A percentile compares a stretch with the other conserved stretches of the same genome.
Evolutionary conservation across 2,888 invertebrate genomes (phyloP).

Genomic region (Drosophila neonasuta): DNA sequence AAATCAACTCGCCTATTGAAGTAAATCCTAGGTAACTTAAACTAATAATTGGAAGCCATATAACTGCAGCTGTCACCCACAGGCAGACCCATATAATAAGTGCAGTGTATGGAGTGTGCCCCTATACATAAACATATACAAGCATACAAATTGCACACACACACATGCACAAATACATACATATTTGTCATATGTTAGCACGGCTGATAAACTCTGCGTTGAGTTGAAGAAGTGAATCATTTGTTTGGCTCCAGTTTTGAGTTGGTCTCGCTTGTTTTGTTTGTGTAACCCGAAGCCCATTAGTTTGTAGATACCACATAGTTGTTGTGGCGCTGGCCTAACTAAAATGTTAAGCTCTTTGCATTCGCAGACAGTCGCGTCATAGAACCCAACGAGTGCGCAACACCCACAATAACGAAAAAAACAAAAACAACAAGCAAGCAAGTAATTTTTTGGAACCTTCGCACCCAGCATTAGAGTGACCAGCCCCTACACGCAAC

Average conservation of each 20-base stretch:
- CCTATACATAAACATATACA: constrained; percentile 19
- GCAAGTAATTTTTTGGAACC: constrained; percentile 1
- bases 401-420: constrained; percentile 37
- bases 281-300: constrained; percentile 53
- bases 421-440: constrained; percentile 9
- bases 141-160: constrained; percentile 7
- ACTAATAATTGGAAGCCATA: constrained; percentile 56
- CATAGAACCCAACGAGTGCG: constrained; percentile 32
- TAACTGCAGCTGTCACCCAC: constrained; percentile 35
- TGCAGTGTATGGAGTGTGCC: constrained; percentile 9
- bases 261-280: constrained; percentile 41
- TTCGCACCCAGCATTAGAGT: constrained; percentile 7
- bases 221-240: constrained; percentile 65
- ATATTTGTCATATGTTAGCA: constrained; percentile 53
- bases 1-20: constrained; percentile 55
- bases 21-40: constrained; percentile 63
- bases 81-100: constrained; percentile 11
- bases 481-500: constrained; percentile 12
- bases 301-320: constrained; percentile 41
- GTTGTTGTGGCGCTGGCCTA: constrained; percentile 41
- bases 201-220: constrained; percentile 51
- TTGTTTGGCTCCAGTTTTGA: constrained; percentile 57
- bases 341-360: constrained; percentile 36
- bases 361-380: constrained; percentile 56
- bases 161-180: constrained; percentile 15